A percentile compares a stretch with the other conserved stretches of the same genome.
Conservation (phyloP, 2,113 vertebrate genomes). For the Ursus arctos region DNA sequence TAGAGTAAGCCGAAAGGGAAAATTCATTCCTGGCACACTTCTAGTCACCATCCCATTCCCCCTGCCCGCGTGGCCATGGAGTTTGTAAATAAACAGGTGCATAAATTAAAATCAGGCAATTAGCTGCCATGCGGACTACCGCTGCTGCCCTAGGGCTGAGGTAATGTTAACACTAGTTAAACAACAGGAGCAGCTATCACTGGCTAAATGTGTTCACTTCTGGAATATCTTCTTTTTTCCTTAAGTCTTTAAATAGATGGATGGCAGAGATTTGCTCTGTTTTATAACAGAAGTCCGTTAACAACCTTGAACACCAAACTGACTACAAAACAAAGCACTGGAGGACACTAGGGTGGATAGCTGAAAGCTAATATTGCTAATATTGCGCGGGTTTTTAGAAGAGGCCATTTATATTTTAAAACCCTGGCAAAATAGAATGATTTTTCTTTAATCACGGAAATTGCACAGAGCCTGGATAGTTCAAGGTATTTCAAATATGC, state of each 20-base stretch:
- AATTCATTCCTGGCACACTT: constrained; percentile 59
- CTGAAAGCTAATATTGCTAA: neutral
- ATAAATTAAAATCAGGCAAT: constrained; percentile 41
- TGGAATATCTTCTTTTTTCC: neutral
- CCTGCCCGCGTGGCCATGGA: neutral
- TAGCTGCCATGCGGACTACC: fast-evolving
- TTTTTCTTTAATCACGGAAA: neutral
- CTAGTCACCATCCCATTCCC: neutral
- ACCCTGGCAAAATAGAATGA: neutral
- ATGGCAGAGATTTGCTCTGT: neutral
- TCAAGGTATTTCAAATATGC: neutral
- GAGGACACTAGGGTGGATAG: neutral
- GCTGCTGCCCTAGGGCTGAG: constrained; percentile 29
- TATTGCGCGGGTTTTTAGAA: neutral
- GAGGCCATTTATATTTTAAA: neutral
- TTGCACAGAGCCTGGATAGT: neutral
- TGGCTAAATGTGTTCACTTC: neutral
- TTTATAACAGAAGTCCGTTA: neutral
- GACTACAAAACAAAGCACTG: neutral
- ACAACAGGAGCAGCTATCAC: neutral
- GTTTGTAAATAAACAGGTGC: constrained; percentile 66
- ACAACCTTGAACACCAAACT: neutral
- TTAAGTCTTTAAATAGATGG: neutral
- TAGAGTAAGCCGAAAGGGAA: constrained; percentile 54
- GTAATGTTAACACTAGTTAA: constrained; percentile 8